Evolutionary conservation across 2,113 vertebrate genomes (phyloP).

Genomic region (Notiomystis cincta): DNA sequence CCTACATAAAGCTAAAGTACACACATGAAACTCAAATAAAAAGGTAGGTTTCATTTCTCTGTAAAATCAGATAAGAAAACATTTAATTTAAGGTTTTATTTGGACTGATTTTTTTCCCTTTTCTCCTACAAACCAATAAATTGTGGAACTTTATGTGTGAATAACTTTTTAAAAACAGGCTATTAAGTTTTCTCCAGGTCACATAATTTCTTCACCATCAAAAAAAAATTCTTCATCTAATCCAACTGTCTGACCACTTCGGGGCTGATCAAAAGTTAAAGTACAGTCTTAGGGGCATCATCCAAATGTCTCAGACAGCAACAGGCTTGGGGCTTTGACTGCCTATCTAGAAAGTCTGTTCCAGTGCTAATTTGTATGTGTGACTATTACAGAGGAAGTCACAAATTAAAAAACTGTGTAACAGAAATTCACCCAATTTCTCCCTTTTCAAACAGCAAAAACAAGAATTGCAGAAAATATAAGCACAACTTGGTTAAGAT

Average conservation of each 20-base stretch:
- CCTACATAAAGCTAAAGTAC: background rate
- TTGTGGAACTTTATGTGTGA: background rate
- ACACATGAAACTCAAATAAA: background rate
- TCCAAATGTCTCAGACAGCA: background rate
- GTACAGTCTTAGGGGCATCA: background rate
- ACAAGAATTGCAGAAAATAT: background rate
- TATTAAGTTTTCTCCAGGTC: background rate
- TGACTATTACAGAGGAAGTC: background rate
- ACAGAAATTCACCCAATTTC: background rate
- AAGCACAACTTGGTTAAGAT: background rate
- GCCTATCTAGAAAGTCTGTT: background rate
- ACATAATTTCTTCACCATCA: background rate
- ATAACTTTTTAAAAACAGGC: background rate
- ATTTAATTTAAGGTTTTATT: background rate
- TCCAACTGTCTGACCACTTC: background rate
- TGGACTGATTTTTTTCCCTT: background rate
- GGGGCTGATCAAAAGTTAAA: background rate
- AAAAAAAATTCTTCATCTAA: background rate
- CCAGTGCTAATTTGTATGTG: background rate
- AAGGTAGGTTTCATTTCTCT: background rate
- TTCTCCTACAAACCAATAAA: background rate
- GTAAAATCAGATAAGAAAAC: background rate
- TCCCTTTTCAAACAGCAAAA: background rate
- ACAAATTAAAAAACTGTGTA: background rate
- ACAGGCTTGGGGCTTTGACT: background rate